Percentiles rank a stretch among this genome's conserved stretches.
Conservation (phyloP, 35 echinoderm and acorn worm species). For the Heliocidaris erythrogramma region DNA sequence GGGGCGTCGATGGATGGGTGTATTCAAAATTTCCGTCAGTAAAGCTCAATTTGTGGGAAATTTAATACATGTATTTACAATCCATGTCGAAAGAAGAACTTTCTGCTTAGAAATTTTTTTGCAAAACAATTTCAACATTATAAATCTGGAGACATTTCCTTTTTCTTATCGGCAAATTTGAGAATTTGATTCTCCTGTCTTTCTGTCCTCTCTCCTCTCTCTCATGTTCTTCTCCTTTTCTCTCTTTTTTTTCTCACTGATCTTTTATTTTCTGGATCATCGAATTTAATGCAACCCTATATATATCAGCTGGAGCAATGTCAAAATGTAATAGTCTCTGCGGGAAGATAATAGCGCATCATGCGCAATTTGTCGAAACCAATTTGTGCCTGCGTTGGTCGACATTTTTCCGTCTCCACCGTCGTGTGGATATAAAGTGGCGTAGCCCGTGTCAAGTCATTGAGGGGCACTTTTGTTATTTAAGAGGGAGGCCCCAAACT, state of each 20-base stretch:
- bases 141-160: background rate
- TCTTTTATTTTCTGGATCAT: background rate
- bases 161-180: background rate
- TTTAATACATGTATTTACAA: background rate
- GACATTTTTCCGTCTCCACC: background rate
- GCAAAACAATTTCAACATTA: background rate
- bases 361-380: background rate
- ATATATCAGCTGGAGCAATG: background rate
- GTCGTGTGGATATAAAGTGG: too few relatives aligned
- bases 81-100: background rate
- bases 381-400: background rate
- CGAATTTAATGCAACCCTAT: background rate
- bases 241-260: background rate
- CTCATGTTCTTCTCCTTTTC: background rate
- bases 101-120: background rate
- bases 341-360: constrained; percentile 15
- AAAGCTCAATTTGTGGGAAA: too few relatives aligned
- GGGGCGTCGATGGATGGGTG: background rate
- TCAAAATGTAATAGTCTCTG: constrained; percentile 11
- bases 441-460: too few relatives aligned
- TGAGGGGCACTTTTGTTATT: background rate
- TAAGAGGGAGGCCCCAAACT: background rate
- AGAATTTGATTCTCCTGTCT: background rate
- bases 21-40: background rate
- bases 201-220: background rate